Evolutionary conservation across 2,888 invertebrate genomes (phyloP), one percentile per base, ranked within the genome.

Genomic region (Zygaena filipendulae): DNA sequence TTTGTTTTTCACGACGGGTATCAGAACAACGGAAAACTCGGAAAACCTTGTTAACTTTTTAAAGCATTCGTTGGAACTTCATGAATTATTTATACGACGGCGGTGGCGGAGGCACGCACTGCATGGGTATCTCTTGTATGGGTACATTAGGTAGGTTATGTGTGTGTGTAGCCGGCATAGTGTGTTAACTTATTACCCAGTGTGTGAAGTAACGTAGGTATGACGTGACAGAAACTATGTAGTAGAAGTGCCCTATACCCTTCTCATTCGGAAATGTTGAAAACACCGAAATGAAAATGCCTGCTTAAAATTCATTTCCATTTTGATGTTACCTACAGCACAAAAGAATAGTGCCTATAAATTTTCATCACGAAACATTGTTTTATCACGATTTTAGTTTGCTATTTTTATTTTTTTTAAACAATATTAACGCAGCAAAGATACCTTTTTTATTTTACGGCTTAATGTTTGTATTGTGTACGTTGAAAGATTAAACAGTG

Each of bases 31-130:
- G 70, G 61, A 67, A 72, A 71, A 57, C 66, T 64, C 58, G 61
- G 66, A 61, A 70, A 72, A 75, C 59, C 71, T 72, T 70, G 72
- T 74, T 72, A 74, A 72, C 69, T 74, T 74, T 75, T 72, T 70
- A 72, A 74, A 72, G 63, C 64, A 68, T 70, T 69, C 62, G 60
- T 60, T 60, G 61, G 59, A 47, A 52, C 43, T 55, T 70, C 66
- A 69, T 75, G 66, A 53, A 68, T 74, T 63, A 75, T 75, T 72
- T 72, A 72, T 54, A 42, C 44, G 52, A 50, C 48, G 47, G 54
- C 54, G 49, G 52, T 51, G 33, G 36, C 40, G 29, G 41, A 40
- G 29, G 36, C 35, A 43, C 51, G 52, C 48, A 40, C 45, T 33
- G 39, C 33, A 36, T 41, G 39, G 16, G 4, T 7, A 6, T 33